These are phyloP conservation scores for Nylanderia fulva DNA, from an alignment of 1,140 invertebrate genomes.

Conservation along the genomic window DNA sequence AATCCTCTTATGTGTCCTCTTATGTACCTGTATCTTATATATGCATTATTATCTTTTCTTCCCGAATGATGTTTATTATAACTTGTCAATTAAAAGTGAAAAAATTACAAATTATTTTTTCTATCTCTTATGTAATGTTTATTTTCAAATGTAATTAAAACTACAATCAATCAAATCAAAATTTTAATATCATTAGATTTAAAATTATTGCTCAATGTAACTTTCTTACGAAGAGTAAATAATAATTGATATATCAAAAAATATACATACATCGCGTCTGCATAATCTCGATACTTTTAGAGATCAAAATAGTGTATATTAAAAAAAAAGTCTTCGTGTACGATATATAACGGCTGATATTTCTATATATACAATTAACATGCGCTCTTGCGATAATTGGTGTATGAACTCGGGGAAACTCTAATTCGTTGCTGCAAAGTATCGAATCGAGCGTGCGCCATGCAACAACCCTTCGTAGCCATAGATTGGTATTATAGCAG, in stretches of 20 bases:
- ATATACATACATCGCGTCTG: not conserved
- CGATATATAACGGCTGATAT: not conserved
- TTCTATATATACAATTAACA: not conserved
- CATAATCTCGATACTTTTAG: not conserved
- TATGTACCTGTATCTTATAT: not conserved
- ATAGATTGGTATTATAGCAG: conserved; percentile 67
- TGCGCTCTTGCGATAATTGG: conserved; percentile 35
- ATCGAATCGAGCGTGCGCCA: conserved; percentile 48
- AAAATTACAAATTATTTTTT: not conserved
- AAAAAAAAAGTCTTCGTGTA: conserved; percentile 36
- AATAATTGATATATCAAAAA: not conserved
- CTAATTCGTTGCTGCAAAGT: conserved; percentile 74
- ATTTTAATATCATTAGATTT: not conserved
- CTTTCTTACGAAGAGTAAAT: not conserved
- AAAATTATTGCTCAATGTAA: not conserved
- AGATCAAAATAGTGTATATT: conserved; percentile 29
- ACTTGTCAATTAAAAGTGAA: not conserved
- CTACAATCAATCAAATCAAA: conserved; percentile 19
- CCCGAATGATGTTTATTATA: not conserved
- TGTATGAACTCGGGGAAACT: conserved; percentile 63
- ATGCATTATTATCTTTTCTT: not conserved
- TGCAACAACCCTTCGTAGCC: conserved; percentile 46
- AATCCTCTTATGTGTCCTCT: conserved; percentile 31
- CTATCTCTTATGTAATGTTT: not conserved
- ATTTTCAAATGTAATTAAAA: not conserved